These are phyloP conservation scores for Hypothenemus hampei DNA, from an alignment of 1,140 invertebrate genomes.

Conservation along the genomic window DNA sequence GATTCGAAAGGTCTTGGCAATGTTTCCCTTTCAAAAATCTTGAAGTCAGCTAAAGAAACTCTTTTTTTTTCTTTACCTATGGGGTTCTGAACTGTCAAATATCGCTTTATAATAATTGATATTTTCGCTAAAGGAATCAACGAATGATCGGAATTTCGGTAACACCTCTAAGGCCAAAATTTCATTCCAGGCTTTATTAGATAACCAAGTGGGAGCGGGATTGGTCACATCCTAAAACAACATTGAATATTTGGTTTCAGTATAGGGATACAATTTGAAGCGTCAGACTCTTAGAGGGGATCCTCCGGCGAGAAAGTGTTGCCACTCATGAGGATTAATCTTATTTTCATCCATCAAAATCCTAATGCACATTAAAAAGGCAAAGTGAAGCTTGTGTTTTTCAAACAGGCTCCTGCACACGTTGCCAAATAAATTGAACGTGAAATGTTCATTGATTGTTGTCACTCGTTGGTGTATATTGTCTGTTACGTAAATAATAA, in stretches of 20 bases:
- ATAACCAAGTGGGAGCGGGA: conserved; percentile 57
- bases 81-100: conserved; percentile 54
- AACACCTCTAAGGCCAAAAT: conserved; percentile 53
- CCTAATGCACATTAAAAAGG: conserved; percentile 53
- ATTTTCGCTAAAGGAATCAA: conserved; percentile 47
- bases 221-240: conserved; percentile 47
- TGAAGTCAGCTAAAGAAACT: too few species aligned
- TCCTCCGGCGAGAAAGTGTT: conserved; percentile 55
- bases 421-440: conserved; percentile 61
- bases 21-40: conserved; percentile 42
- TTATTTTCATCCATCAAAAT: conserved; percentile 47
- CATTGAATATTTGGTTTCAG: too few species aligned
- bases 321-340: conserved; percentile 57
- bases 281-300: conserved; percentile 34
- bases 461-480: conserved; percentile 57
- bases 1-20: conserved; percentile 56
- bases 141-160: conserved; percentile 49
- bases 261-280: too few species aligned
- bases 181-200: conserved; percentile 57
- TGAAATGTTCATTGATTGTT: conserved; percentile 64
- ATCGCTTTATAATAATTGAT: conserved; percentile 53
- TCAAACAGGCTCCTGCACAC: conserved; percentile 71
- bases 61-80: too few species aligned
- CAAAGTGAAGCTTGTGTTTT: conserved; percentile 67
- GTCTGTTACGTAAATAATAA: too few species aligned